Evolutionary conservation across 1,140 invertebrate genomes (phyloP).

Genomic region (Globodera ellingtonae): DNA sequence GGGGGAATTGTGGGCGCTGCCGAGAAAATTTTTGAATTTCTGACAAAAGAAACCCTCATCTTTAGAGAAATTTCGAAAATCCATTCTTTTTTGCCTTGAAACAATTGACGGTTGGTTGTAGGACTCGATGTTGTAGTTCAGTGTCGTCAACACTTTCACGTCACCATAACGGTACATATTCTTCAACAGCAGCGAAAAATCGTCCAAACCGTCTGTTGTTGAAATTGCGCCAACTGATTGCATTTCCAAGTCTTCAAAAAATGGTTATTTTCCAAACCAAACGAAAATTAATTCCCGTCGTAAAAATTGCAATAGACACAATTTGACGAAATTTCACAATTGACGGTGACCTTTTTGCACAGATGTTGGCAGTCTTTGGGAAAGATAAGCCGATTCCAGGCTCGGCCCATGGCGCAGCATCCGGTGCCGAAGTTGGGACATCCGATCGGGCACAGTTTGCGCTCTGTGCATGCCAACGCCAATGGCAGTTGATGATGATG

Average conservation of each 20-base stretch:
- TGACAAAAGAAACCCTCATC: no score
- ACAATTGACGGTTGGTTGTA: slow-evolving; percentile 88
- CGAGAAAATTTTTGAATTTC: no score
- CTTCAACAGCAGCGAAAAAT: slow-evolving; percentile 82
- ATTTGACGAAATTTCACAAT: no score
- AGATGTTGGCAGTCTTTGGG: not conserved
- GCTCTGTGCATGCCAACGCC: not conserved
- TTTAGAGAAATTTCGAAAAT: no score
- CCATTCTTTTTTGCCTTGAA: slow-evolving; percentile 69
- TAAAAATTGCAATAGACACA: not conserved
- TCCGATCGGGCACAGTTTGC: slow-evolving; percentile 25
- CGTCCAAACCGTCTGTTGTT: slow-evolving; percentile 71
- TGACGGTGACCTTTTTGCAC: not conserved
- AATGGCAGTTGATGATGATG: not conserved
- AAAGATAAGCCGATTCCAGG: slow-evolving; percentile 48
- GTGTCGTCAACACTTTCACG: slow-evolving; percentile 79
- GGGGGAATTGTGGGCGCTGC: no score
- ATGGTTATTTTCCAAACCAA: not conserved
- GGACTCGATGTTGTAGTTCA: slow-evolving; percentile 87
- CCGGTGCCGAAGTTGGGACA: slow-evolving; percentile 50
- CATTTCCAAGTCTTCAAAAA: slow-evolving; percentile 9
- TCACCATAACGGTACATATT: slow-evolving; percentile 84
- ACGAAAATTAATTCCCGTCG: no score
- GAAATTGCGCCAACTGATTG: slow-evolving; percentile 22
- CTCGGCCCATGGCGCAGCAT: slow-evolving; percentile 44